Evolutionary conservation across 2,888 invertebrate genomes (phyloP).

Genomic region (Papilio elwesi): DNA sequence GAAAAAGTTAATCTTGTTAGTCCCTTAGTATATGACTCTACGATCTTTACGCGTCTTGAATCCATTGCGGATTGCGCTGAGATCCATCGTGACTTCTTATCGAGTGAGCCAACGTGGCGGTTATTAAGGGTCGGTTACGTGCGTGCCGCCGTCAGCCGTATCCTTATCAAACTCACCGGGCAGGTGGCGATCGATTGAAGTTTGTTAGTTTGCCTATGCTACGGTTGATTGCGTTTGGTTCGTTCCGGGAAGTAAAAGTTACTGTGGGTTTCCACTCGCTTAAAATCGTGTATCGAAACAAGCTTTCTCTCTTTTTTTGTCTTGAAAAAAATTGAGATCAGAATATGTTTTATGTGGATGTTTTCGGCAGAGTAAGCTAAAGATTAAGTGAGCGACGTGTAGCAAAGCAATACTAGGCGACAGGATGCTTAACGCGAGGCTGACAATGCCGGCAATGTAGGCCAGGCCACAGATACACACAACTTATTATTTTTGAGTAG

Average conservation of each 20-base stretch:
- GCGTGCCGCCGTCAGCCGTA: constrained; percentile 37
- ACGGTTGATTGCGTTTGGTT: constrained; percentile 33
- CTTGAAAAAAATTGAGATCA: too few species aligned
- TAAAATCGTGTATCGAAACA: background rate
- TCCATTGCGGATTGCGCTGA: background rate
- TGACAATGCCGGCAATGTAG: too few species aligned
- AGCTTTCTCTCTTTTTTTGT: background rate
- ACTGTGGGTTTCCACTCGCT: background rate
- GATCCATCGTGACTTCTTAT: constrained; percentile 13
- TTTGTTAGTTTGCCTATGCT: constrained; percentile 47
- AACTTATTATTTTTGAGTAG: too few species aligned
- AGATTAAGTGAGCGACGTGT: too few species aligned
- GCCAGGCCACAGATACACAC: too few species aligned
- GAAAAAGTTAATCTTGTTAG: too few species aligned
- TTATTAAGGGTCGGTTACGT: background rate
- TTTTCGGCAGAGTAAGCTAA: too few species aligned
- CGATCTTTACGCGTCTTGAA: background rate
- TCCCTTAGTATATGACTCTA: too few species aligned
- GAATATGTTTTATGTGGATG: too few species aligned
- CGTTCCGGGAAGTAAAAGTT: background rate
- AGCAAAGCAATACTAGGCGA: too few species aligned
- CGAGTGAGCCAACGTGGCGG: constrained; percentile 1
- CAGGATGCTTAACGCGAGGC: too few species aligned
- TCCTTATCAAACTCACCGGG: constrained; percentile 58
- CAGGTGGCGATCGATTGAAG: constrained; percentile 60